A percentile compares a stretch with the other conserved stretches of the same genome.
Conservation (phyloP, 2,888 invertebrate genomes). For the Microdon myrmicae region DNA sequence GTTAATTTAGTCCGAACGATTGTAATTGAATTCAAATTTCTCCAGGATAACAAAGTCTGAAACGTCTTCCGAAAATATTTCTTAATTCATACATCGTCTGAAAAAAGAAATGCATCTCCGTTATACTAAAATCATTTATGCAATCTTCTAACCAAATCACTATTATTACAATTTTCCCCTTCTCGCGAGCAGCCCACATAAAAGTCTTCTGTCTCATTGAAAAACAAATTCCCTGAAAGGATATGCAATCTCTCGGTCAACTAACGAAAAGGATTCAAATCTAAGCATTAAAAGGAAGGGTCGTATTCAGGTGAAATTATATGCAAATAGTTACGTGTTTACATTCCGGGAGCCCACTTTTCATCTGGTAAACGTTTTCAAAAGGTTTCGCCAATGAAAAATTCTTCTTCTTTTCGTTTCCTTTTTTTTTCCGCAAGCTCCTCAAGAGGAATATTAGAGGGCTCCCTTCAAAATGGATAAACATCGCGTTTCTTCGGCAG, state of each 20-base stretch:
- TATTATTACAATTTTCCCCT: too few species aligned
- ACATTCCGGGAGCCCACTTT: slow-evolving; percentile 16
- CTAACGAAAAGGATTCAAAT: not conserved
- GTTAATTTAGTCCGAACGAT: too few species aligned
- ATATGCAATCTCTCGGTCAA: slow-evolving; percentile 26
- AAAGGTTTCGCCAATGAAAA: slow-evolving; percentile 33
- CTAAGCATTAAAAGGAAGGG: not conserved
- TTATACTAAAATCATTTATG: too few species aligned
- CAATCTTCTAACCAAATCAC: too few species aligned
- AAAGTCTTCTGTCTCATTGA: not conserved
- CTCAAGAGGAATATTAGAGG: too few species aligned
- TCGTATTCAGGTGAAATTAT: slow-evolving; percentile 12
- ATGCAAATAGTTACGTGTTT: slow-evolving; percentile 16
- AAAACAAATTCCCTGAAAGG: not conserved
- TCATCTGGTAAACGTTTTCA: slow-evolving; percentile 26
- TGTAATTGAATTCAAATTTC: too few species aligned
- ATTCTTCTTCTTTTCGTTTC: slow-evolving; percentile 1
- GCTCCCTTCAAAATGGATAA: slow-evolving; percentile 27
- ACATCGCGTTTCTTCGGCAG: slow-evolving; percentile 17
- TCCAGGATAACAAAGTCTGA: too few species aligned
- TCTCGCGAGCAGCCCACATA: not conserved
- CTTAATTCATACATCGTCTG: too few species aligned
- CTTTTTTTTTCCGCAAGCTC: too few species aligned
- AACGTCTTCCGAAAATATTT: too few species aligned
- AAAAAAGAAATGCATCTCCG: too few species aligned